Conservation (phyloP, 2,113 vertebrate genomes). For the Channa maculata region DNA sequence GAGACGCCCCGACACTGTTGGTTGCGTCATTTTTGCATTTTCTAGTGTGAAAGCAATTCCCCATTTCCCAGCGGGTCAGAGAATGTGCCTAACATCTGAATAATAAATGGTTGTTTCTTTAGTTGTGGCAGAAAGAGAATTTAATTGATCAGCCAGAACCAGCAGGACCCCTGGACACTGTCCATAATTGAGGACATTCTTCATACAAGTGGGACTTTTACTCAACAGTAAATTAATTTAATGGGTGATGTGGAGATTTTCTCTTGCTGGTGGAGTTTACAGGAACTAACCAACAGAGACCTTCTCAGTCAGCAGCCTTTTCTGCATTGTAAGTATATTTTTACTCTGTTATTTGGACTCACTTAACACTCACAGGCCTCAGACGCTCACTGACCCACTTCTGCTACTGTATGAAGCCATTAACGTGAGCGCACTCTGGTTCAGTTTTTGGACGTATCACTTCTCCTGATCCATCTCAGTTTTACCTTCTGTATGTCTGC, state of each 20-base stretch:
- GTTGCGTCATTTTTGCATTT: no score
- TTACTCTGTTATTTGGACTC: slow-evolving; percentile 41
- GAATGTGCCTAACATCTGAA: no score
- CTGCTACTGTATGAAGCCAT: slow-evolving; percentile 3
- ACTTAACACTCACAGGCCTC: slow-evolving; percentile 22
- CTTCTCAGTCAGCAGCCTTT: slow-evolving; percentile 14
- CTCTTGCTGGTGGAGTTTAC: slow-evolving; percentile 7
- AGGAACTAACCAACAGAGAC: slow-evolving; percentile 21
- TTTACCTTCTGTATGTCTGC: no score
- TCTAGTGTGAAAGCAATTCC: no score
- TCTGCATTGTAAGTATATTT: slow-evolving; percentile 46
- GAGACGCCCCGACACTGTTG: no score
- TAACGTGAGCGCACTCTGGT: neutral
- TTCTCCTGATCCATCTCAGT: no score
- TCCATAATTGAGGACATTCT: neutral
- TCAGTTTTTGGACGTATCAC: no score
- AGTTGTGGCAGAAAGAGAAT: no score
- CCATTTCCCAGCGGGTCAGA: no score
- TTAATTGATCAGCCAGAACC: no score
- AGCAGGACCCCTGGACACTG: neutral
- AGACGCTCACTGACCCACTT: slow-evolving; percentile 39
- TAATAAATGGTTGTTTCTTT: no score
- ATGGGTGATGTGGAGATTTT: neutral
- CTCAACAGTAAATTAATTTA: neutral
- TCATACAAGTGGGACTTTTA: neutral